Conservation (phyloP, 2,888 invertebrate genomes). For the Scotopteryx bipunctaria region DNA sequence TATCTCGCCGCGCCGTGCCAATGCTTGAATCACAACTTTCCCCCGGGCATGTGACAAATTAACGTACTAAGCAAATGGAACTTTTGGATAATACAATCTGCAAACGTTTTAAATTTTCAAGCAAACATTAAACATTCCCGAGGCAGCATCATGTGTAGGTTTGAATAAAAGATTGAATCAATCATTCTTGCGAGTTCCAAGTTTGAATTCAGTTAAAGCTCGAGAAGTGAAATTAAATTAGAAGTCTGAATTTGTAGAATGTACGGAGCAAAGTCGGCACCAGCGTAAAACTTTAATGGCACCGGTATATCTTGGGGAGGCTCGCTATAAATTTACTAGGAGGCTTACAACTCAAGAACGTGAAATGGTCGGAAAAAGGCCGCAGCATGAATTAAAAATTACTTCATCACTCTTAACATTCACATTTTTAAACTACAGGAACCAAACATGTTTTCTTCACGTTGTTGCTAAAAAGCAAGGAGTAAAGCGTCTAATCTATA, state of each 20-base stretch:
- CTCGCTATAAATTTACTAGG: conserved; percentile 55
- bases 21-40: conserved; percentile 45
- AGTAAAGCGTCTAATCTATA: too few species aligned
- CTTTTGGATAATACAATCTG: conserved; percentile 4
- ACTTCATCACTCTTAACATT: too few species aligned
- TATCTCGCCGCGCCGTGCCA: conserved; percentile 45
- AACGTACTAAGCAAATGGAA: conserved; percentile 25
- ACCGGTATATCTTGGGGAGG: conserved; percentile 48
- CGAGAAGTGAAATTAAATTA: conserved; percentile 49
- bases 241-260: conserved; percentile 52
- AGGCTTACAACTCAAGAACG: conserved; percentile 41
- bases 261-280: conserved; percentile 43
- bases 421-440: not conserved
- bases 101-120: conserved; percentile 8
- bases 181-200: conserved; percentile 50
- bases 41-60: conserved; percentile 27
- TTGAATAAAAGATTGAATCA: conserved; percentile 44
- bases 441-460: too few species aligned
- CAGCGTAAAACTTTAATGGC: conserved; percentile 64
- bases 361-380: conserved; percentile 43
- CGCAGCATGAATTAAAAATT: conserved; percentile 46
- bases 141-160: conserved; percentile 8
- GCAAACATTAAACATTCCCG: conserved; percentile 6
- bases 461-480: too few species aligned
- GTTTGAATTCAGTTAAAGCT: conserved; percentile 55